A percentile compares a stretch with the other conserved stretches of the same genome.
Evolutionary conservation across 2,888 invertebrate genomes (phyloP).

Genomic region (Opisthograptis luteolata): DNA sequence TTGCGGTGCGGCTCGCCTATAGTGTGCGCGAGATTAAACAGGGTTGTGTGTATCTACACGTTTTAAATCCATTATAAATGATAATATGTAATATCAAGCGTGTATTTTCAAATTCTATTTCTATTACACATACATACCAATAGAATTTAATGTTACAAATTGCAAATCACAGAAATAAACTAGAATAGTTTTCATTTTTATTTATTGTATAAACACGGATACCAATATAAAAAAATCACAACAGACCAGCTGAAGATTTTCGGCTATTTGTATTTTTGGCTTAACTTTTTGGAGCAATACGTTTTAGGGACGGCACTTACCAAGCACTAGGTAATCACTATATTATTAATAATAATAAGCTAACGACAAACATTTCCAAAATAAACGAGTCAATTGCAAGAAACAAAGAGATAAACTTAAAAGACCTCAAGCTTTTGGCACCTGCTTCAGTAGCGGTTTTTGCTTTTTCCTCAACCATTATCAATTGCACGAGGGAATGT

Average conservation of each 20-base stretch:
- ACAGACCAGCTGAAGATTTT: background rate
- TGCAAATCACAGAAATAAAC: background rate
- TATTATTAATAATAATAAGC: background rate
- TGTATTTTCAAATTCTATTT: background rate
- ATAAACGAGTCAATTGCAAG: background rate
- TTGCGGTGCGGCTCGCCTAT: too few species aligned
- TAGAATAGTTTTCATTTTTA: too few species aligned
- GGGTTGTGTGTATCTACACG: too few species aligned
- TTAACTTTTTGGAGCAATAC: slow-evolving; percentile 5
- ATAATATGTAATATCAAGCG: too few species aligned
- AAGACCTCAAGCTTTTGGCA: slow-evolving; percentile 19
- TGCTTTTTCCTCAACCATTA: slow-evolving; percentile 10
- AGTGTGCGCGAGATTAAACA: too few species aligned
- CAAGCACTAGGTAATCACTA: slow-evolving; percentile 17
- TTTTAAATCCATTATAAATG: too few species aligned
- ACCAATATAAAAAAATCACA: background rate
- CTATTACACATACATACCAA: too few species aligned
- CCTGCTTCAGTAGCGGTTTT: slow-evolving; percentile 15
- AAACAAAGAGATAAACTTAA: slow-evolving; percentile 4
- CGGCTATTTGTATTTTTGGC: background rate
- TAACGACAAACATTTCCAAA: slow-evolving; percentile 10
- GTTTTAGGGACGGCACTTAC: slow-evolving; percentile 21
- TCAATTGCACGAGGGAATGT: background rate
- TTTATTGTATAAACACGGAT: too few species aligned
- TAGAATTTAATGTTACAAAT: too few species aligned